A percentile compares a stretch with the other conserved stretches of the same genome.
phyloP scores from a whole-genome alignment of 2,888 invertebrate genomes.

The Melanostoma scalare region DNA sequence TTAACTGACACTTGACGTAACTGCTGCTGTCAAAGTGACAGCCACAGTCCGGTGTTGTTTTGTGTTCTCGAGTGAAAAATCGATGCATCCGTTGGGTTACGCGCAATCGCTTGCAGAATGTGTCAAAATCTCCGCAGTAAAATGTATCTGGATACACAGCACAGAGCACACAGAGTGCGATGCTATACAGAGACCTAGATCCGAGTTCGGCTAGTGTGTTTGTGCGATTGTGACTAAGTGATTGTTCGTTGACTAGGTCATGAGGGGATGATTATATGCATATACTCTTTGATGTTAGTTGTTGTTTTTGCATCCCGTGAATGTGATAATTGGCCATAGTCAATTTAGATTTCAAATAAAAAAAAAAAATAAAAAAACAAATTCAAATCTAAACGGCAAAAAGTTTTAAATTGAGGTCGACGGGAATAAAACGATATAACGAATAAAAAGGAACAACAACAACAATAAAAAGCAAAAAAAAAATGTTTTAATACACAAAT shows the following conservation, averaged over 20 bases:
- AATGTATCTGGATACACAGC: constrained; percentile 31
- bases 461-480: background rate
- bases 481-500: background rate
- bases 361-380: constrained; percentile 21
- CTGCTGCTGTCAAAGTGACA: constrained; percentile 58
- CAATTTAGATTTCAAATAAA: constrained; percentile 40
- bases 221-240: constrained; percentile 63
- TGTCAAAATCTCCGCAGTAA: constrained; percentile 66
- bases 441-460: background rate
- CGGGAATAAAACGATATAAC: constrained; percentile 9
- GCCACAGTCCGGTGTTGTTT: background rate
- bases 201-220: constrained; percentile 17
- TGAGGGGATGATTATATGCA: constrained; percentile 53
- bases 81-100: constrained; percentile 40
- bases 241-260: constrained; percentile 70
- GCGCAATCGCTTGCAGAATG: constrained; percentile 59
- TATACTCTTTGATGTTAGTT: constrained; percentile 25
- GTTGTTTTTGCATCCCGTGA: constrained; percentile 38
- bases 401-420: constrained; percentile 40
- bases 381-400: constrained; percentile 46
- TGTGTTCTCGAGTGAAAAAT: constrained; percentile 49
- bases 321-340: constrained; percentile 62
- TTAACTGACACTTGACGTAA: constrained; percentile 48
- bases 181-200: constrained; percentile 50
- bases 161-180: background rate